phyloP scores from a whole-genome alignment of 64 coral and sea anemone species.

The Actinia tenebrosa region DNA sequence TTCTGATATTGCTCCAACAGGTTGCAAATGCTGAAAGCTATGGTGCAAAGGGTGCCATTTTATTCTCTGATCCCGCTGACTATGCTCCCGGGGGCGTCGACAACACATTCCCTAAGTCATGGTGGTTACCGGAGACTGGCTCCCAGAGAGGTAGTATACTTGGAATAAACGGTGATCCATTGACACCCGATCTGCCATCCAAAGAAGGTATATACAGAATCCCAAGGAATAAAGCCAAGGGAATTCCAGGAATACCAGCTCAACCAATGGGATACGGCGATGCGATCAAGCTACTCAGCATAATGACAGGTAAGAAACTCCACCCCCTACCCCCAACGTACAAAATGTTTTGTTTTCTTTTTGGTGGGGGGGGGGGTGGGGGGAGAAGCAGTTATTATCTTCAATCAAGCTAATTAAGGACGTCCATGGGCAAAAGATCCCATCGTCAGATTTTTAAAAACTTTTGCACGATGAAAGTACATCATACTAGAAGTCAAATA shows the following conservation, averaged over 20 bases:
- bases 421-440: no score
- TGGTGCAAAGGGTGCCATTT: constrained; percentile 49
- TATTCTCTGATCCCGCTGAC: constrained; percentile 60
- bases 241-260: constrained; percentile 52
- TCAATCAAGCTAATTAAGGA: no score
- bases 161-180: constrained; percentile 30
- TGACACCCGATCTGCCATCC: constrained; percentile 61
- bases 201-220: constrained; percentile 50
- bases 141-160: constrained; percentile 57
- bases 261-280: constrained; percentile 60
- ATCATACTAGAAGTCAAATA: no score
- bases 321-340: no score
- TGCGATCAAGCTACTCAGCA: constrained; percentile 51
- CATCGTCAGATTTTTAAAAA: no score
- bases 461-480: no score
- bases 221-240: constrained; percentile 41
- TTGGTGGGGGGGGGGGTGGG: no score
- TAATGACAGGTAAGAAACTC: constrained; percentile 30
- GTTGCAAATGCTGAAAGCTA: constrained; percentile 44
- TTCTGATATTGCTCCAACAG: background rate
- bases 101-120: constrained; percentile 48
- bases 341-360: no score
- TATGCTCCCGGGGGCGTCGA: constrained; percentile 45
- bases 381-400: no score
- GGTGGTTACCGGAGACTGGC: constrained; percentile 54